A percentile compares a stretch with the other conserved stretches of the same genome.
These are phyloP conservation scores for Psococerastis gibbosa DNA, from an alignment of 2,888 invertebrate species.

Conservation along the genomic window DNA sequence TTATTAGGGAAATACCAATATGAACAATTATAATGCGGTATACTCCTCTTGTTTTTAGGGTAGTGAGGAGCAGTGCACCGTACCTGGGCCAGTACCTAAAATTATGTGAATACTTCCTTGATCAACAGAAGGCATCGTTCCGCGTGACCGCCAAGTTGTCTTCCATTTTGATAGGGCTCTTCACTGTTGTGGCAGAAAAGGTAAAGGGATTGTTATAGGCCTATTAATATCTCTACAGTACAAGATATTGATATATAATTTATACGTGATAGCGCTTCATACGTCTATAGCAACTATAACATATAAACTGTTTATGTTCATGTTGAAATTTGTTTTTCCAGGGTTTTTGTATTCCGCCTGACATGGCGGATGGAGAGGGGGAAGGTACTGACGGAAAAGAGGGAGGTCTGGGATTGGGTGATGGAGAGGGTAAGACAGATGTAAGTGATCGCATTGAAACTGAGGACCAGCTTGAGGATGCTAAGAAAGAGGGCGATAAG, in stretches of 20 bases:
- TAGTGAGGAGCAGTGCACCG: constrained; percentile 35
- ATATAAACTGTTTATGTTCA: neutral
- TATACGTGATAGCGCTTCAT: neutral
- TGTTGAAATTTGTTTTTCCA: constrained; percentile 19
- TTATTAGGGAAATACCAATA: too few species aligned
- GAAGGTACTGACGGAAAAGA: constrained; percentile 34
- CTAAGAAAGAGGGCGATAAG: constrained; percentile 60
- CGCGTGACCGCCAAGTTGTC: constrained; percentile 65
- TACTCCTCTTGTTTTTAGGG: constrained; percentile 21
- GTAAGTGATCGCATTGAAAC: constrained; percentile 83
- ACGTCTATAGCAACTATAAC: neutral
- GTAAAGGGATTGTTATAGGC: too few species aligned
- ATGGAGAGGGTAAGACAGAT: constrained; percentile 84
- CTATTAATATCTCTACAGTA: too few species aligned
- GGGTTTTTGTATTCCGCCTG: constrained; percentile 88
- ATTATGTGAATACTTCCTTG: constrained; percentile 58
- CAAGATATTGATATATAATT: too few species aligned
- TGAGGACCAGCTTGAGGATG: constrained; percentile 88
- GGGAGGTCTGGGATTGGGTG: constrained; percentile 76
- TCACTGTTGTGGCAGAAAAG: constrained; percentile 62
- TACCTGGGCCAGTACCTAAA: constrained; percentile 57
- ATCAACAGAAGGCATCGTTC: constrained; percentile 58
- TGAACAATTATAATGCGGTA: too few species aligned
- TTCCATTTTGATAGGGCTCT: constrained; percentile 63
- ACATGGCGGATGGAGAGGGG: constrained; percentile 49